Conservation (phyloP, 2,888 invertebrate genomes). For the Petrolisthes cinctipes region DNA sequence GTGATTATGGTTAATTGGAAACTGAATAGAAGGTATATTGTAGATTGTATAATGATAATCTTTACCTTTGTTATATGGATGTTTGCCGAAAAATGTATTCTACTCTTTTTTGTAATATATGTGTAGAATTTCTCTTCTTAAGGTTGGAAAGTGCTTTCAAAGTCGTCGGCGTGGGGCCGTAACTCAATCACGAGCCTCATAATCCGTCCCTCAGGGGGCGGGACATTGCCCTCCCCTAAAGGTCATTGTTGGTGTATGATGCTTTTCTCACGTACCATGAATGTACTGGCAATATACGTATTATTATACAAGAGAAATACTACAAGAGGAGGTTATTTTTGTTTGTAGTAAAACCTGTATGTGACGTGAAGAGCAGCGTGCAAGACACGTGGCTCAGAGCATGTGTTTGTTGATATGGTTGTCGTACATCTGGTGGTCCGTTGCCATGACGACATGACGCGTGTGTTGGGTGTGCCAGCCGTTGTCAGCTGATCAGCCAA, state of each 20-base stretch:
- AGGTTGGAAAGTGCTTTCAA: slow-evolving; percentile 40
- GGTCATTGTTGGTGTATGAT: slow-evolving; percentile 55
- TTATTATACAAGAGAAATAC: neutral
- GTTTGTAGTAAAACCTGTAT: neutral
- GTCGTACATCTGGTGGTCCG: slow-evolving; percentile 55
- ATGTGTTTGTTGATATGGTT: slow-evolving; percentile 42
- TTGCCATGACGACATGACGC: slow-evolving; percentile 61
- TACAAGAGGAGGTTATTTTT: neutral
- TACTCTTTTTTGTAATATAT: slow-evolving; percentile 25
- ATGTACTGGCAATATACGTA: neutral
- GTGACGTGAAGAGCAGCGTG: neutral
- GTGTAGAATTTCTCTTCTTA: slow-evolving; percentile 36
- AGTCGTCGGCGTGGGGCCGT: slow-evolving; percentile 60
- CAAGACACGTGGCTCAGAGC: slow-evolving; percentile 26
- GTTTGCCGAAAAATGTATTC: slow-evolving; percentile 31
- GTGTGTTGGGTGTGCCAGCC: slow-evolving; percentile 48
- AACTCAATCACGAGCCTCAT: slow-evolving; percentile 64
- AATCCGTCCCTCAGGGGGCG: slow-evolving; percentile 60
- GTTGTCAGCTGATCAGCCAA: slow-evolving; percentile 61
- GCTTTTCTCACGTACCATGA: neutral
- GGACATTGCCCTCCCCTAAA: slow-evolving; percentile 54
- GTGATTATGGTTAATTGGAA: neutral
- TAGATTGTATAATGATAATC: slow-evolving; percentile 18
- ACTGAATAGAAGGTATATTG: slow-evolving; percentile 9
- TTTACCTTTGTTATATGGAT: slow-evolving; percentile 20